Evolutionary conservation across 35 echinoderm and acorn worm genomes (phyloP).

Genomic region (Apostichopus parvimensis): DNA sequence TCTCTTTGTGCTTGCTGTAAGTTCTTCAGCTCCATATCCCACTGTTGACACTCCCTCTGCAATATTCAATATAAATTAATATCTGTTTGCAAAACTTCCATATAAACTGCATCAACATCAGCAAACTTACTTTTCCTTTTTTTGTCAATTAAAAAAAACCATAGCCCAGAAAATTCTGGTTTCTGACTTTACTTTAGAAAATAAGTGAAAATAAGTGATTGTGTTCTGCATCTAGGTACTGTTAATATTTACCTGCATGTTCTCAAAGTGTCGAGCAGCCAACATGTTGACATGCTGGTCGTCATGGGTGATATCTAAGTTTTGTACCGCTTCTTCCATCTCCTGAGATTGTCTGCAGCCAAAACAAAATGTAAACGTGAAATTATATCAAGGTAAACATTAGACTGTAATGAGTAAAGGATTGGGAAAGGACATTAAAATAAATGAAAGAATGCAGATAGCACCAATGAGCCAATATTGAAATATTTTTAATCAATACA

Average conservation of each 20-base stretch:
- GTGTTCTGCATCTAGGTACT: too few species aligned
- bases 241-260: constrained; percentile 70
- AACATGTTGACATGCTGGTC: constrained; percentile 89
- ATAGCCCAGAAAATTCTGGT: not conserved
- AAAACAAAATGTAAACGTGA: not conserved
- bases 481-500: too few species aligned
- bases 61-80: too few species aligned
- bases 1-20: constrained; percentile 74
- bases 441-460: too few species aligned
- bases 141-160: not conserved
- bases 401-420: too few species aligned
- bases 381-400: too few species aligned
- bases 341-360: constrained; percentile 76
- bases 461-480: too few species aligned
- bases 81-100: not conserved
- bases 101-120: not conserved
- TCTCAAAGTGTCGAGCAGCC: constrained; percentile 90
- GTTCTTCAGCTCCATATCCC: constrained; percentile 84
- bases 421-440: too few species aligned
- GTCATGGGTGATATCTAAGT: constrained; percentile 84
- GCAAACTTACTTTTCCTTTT: not conserved
- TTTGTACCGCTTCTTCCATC: constrained; percentile 89
- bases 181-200: not conserved
- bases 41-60: constrained; percentile 78
- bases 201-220: not conserved